A percentile compares a stretch with the other conserved stretches of the same genome.
These are phyloP conservation scores for Sorex maritimensis DNA, from an alignment of 2,797 vertebrate species.

Conservation along the genomic window DNA sequence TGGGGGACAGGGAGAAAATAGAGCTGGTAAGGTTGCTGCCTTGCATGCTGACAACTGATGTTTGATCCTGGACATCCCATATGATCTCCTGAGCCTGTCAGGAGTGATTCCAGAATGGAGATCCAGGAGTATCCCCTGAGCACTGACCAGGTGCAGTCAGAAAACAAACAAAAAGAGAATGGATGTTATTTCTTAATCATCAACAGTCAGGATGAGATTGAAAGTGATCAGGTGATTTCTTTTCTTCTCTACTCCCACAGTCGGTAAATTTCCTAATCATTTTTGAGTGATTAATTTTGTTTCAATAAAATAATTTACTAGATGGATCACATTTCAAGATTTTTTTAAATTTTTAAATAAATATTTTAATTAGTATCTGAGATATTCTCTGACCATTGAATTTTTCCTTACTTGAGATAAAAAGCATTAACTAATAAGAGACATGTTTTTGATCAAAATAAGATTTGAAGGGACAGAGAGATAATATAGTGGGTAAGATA, in stretches of 20 bases:
- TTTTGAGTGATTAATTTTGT: background rate
- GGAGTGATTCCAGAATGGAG: no score
- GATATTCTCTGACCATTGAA: constrained; percentile 5
- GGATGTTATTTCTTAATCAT: constrained; percentile 41
- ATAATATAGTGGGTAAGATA: no score
- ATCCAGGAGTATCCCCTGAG: no score
- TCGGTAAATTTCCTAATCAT: constrained; percentile 50
- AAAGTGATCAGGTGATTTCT: background rate
- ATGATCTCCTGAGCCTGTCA: no score
- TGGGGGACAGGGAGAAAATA: no score
- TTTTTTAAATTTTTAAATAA: constrained; percentile 44
- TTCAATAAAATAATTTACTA: constrained; percentile 36
- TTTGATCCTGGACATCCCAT: no score
- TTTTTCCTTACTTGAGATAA: background rate
- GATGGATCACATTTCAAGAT: constrained; percentile 11
- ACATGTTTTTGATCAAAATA: constrained; percentile 66
- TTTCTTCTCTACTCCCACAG: constrained; percentile 11
- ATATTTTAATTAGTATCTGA: background rate
- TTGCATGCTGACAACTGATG: no score
- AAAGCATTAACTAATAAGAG: background rate
- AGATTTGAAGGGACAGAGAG: constrained; percentile 21
- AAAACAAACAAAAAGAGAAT: background rate
- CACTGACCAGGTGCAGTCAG: no score
- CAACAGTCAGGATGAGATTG: constrained; percentile 50
- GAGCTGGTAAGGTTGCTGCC: no score